phyloP scores from a whole-genome alignment of 2,113 vertebrate species.

The Rhagologus leucostigma region DNA sequence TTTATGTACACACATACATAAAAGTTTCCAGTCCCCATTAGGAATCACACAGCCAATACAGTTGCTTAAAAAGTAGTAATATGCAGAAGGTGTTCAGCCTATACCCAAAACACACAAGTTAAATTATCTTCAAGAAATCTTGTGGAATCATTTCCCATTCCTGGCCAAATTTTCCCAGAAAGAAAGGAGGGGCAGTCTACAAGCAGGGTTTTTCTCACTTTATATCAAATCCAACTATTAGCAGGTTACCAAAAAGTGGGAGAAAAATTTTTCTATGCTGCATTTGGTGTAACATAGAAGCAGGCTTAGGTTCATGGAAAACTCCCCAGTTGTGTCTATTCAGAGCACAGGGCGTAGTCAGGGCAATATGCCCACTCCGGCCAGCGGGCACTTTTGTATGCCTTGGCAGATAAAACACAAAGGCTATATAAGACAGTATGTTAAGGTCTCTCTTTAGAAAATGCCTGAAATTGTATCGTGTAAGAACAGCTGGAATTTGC shows the following conservation, averaged over 20 bases:
- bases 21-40: accelerated
- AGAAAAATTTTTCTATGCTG: neutral
- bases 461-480: neutral
- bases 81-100: neutral
- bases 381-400: neutral
- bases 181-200: neutral
- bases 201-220: neutral
- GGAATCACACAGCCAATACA: neutral
- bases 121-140: neutral
- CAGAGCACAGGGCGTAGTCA: neutral
- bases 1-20: neutral
- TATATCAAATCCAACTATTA: neutral
- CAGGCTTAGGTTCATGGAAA: neutral
- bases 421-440: accelerated
- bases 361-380: neutral
- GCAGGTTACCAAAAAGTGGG: neutral
- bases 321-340: neutral
- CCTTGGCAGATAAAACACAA: neutral
- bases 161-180: neutral
- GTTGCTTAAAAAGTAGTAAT: neutral
- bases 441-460: neutral
- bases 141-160: neutral
- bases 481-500: neutral
- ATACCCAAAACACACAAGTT: neutral
- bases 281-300: neutral